These are phyloP conservation scores for Aldrovandia affinis DNA, from an alignment of 2,797 vertebrate genomes.

Conservation along the genomic window DNA sequence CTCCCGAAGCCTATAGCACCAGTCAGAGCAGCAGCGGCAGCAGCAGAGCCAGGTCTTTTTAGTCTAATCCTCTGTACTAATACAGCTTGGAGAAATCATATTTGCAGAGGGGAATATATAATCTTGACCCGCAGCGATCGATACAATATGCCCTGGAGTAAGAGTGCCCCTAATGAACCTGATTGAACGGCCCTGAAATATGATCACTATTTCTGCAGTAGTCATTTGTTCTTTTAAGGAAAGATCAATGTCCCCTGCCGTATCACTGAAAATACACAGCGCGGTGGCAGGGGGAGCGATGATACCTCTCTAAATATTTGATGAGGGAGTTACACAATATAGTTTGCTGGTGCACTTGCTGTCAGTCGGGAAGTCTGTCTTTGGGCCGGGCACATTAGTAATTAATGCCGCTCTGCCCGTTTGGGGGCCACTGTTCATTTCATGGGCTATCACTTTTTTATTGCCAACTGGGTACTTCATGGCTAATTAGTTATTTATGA, in stretches of 20 bases:
- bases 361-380: slow-evolving; percentile 65
- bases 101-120: slow-evolving; percentile 48
- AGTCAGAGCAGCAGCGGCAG: slow-evolving; percentile 25
- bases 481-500: slow-evolving; percentile 80
- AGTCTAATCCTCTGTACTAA: slow-evolving; percentile 44
- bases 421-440: slow-evolving; percentile 75
- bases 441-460: slow-evolving; percentile 80
- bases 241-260: slow-evolving; percentile 76
- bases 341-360: slow-evolving; percentile 53
- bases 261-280: slow-evolving; percentile 65
- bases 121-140: slow-evolving; percentile 67
- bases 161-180: slow-evolving; percentile 70
- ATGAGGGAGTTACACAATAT: slow-evolving; percentile 68
- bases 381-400: slow-evolving; percentile 60
- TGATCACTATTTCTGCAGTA: slow-evolving; percentile 75
- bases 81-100: slow-evolving; percentile 60
- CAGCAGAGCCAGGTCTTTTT: slow-evolving; percentile 21
- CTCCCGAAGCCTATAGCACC: slow-evolving; percentile 14
- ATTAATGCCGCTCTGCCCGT: slow-evolving; percentile 61
- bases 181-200: slow-evolving; percentile 74
- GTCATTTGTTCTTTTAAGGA: slow-evolving; percentile 75
- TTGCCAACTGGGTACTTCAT: slow-evolving; percentile 76
- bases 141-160: slow-evolving; percentile 67
- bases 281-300: slow-evolving; percentile 55
- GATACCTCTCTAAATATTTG: slow-evolving; percentile 75